Evolutionary conservation across 2,113 vertebrate genomes (phyloP).

Genomic region (Procapra przewalskii): DNA sequence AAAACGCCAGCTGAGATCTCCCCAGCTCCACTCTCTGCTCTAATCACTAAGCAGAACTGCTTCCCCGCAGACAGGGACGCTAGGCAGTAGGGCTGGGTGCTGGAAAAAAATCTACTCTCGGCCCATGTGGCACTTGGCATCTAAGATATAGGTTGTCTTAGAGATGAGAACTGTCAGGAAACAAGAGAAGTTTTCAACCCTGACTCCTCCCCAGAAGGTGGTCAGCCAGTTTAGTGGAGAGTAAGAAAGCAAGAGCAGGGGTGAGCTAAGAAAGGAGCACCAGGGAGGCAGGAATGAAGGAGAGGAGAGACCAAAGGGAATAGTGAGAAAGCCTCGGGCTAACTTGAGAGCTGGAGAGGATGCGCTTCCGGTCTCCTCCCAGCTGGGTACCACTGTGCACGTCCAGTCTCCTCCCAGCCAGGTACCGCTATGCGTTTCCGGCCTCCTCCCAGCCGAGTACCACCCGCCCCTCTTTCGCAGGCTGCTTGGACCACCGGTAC

Average conservation of each 20-base stretch:
- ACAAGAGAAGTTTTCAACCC: not conserved
- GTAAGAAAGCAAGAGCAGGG: not conserved
- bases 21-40: not conserved
- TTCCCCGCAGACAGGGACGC: not conserved
- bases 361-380: fast-evolving
- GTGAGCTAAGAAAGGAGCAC: not conserved
- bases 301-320: not conserved
- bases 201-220: not conserved
- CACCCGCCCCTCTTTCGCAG: slow-evolving; percentile 55
- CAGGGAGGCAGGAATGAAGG: not conserved
- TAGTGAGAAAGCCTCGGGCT: not conserved
- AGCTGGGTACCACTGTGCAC: not conserved
- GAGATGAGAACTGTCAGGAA: not conserved
- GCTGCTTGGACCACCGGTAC: slow-evolving; percentile 71
- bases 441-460: not conserved
- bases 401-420: too few relatives aligned
- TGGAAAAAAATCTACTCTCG: not conserved
- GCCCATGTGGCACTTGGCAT: not conserved
- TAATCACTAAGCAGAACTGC: not conserved
- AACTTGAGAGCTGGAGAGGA: not conserved
- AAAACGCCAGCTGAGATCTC: fast-evolving
- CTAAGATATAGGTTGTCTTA: not conserved
- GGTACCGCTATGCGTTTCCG: fast-evolving
- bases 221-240: not conserved
- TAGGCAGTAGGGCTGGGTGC: too few relatives aligned